A percentile compares a stretch with the other conserved stretches of the same genome.
phyloP scores from a whole-genome alignment of 2,888 invertebrate species.

The Netelia inedita region DNA sequence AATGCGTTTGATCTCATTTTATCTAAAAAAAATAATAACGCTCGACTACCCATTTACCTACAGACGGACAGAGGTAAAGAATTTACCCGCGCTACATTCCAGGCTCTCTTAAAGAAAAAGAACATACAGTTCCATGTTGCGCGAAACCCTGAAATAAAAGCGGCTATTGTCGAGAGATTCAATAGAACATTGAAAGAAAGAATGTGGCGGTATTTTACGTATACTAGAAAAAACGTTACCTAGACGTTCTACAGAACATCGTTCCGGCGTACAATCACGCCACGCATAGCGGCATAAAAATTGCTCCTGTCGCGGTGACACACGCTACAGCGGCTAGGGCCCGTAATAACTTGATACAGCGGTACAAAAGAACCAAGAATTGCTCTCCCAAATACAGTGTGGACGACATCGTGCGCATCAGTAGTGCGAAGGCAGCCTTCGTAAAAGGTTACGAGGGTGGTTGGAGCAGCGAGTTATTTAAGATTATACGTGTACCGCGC shows the following conservation, averaged over 20 bases:
- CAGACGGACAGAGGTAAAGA: constrained; percentile 75
- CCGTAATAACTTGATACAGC: constrained; percentile 18
- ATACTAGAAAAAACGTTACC: too few relatives aligned
- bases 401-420: not conserved
- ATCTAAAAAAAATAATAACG: constrained; percentile 10
- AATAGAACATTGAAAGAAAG: too few relatives aligned
- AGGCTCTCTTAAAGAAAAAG: too few relatives aligned
- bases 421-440: too few relatives aligned
- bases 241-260: too few relatives aligned
- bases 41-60: constrained; percentile 50
- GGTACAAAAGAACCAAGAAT: constrained; percentile 3
- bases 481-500: not conserved
- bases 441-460: too few relatives aligned
- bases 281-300: too few relatives aligned
- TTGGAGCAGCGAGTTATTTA: not conserved
- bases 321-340: constrained; percentile 25
- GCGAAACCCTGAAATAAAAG: too few relatives aligned
- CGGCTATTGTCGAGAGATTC: too few relatives aligned
- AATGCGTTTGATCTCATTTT: constrained; percentile 71
- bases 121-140: too few relatives aligned
- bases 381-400: constrained; percentile 25
- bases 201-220: too few relatives aligned
- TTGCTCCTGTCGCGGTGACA: constrained; percentile 18
- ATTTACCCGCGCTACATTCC: constrained; percentile 68
- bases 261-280: not conserved